Evolutionary conservation across 2,888 invertebrate species (phyloP).

Genomic region (Microlaimidae sp.): DNA sequence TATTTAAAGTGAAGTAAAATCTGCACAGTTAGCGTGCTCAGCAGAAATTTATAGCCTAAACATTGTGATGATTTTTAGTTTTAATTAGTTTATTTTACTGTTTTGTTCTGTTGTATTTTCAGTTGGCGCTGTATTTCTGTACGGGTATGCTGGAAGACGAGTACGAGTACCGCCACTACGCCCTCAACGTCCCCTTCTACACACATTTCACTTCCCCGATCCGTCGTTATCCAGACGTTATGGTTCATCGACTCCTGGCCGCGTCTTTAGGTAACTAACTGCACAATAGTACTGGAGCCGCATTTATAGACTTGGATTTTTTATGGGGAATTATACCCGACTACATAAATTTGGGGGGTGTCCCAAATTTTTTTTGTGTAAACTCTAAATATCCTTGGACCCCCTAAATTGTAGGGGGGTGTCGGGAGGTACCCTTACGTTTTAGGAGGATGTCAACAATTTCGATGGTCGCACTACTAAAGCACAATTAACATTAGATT

Average conservation of each 20-base stretch:
- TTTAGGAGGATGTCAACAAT: too few relatives aligned
- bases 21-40: too few relatives aligned
- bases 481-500: too few relatives aligned
- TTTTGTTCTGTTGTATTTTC: slow-evolving; percentile 38
- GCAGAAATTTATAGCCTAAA: slow-evolving; percentile 1
- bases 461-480: too few relatives aligned
- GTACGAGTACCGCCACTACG: slow-evolving; percentile 54
- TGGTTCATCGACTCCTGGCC: slow-evolving; percentile 62
- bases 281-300: too few relatives aligned
- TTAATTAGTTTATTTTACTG: slow-evolving; percentile 38
- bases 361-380: not conserved
- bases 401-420: too few relatives aligned
- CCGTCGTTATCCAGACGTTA: slow-evolving; percentile 63
- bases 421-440: too few relatives aligned
- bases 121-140: slow-evolving; percentile 42
- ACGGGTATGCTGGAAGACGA: slow-evolving; percentile 33
- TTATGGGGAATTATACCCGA: not conserved
- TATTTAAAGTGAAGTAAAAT: not conserved
- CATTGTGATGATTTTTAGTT: not conserved
- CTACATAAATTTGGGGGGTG: too few relatives aligned
- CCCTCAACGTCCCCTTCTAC: slow-evolving; percentile 69
- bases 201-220: slow-evolving; percentile 96
- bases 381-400: too few relatives aligned
- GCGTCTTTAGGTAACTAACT: slow-evolving; percentile 42
- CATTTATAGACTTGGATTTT: too few relatives aligned